Conservation (phyloP, 2,888 invertebrate species). For the Apodemia duryi region DNA sequence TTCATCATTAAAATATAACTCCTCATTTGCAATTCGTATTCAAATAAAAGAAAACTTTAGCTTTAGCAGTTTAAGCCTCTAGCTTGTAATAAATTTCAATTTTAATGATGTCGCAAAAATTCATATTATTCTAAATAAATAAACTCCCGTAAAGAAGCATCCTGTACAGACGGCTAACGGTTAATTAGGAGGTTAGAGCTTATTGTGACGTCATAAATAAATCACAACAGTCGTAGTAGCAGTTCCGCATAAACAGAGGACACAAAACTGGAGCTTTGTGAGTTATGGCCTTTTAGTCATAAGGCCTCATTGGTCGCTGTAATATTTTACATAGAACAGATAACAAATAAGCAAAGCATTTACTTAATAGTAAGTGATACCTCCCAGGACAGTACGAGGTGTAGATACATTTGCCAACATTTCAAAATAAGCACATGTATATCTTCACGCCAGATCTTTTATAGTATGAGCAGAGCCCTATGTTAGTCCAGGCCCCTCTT, state of each 20-base stretch:
- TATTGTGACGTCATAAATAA: conserved; percentile 36
- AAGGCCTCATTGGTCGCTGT: conserved; percentile 4
- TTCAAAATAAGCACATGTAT: too few relatives aligned
- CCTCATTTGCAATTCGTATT: not conserved
- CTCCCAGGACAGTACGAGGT: too few relatives aligned
- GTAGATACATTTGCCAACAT: too few relatives aligned
- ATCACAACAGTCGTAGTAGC: conserved; percentile 30
- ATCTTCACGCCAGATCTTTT: too few relatives aligned
- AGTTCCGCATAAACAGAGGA: conserved; percentile 25
- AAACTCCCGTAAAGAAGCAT: not conserved
- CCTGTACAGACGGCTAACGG: conserved; percentile 20
- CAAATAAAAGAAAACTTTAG: not conserved
- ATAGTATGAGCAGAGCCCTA: too few relatives aligned
- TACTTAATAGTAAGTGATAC: too few relatives aligned
- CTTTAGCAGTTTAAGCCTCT: not conserved
- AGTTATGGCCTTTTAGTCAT: conserved; percentile 17
- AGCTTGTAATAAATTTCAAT: not conserved
- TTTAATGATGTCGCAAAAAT: not conserved
- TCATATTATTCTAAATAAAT: conserved; percentile 2
- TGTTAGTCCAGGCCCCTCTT: too few relatives aligned
- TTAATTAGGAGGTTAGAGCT: conserved; percentile 34
- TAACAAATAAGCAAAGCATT: too few relatives aligned
- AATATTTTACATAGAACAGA: not conserved
- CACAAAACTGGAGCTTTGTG: conserved; percentile 7
- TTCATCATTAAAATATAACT: not conserved